Evolutionary conservation across 2,113 vertebrate species (phyloP), one percentile per base, ranked within the genome.

Genomic region (Gasterosteus nipponicus): DNA sequence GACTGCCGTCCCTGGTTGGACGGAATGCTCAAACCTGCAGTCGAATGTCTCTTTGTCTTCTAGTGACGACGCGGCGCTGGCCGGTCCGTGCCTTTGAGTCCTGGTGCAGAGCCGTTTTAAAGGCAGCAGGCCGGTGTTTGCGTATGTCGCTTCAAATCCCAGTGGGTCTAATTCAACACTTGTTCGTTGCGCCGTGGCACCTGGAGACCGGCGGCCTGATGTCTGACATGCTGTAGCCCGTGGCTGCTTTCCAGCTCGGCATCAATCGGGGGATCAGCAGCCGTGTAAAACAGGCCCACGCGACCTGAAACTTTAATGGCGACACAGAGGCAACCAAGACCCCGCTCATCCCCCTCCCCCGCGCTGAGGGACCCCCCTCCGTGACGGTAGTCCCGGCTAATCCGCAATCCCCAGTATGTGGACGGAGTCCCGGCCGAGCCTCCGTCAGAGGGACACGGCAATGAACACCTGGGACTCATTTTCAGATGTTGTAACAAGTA

Each of bases 231-330:
- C 91, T 91, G 88, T 94, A 90, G 94, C 94, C 93, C 83, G 91
- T 94, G 93, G 94, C 92, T 87, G 87, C 87, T 87, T 90, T 92
- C 91, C 91, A 93, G 91, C 83, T 79, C 86, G 70, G 85, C 91
- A 73, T 87, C 83, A 87, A 89, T 62, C 80, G 49, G 75, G 49
- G 86, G 86, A 85, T 87, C 69, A 70, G 81, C 77, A 73, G 81
- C 39, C 60, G 62, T 89, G 89, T 91, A 81, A 83, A 91, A 90
- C 92, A 87, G 86, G 81, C 91, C 87, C 89, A 79, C 64, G 69
- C 85, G 51, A 73, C 67, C 90, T 95, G 83, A 95, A 94, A 94
- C 82, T 94, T 94, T 95, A 95, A 95, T 95, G 94, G 35, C 6
- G 56, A 93, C 90, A 93, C 77, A 77, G 68, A 83, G 85, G 71